Conservation (phyloP, 2,888 invertebrate genomes). For the Drosophila eohydei region DNA sequence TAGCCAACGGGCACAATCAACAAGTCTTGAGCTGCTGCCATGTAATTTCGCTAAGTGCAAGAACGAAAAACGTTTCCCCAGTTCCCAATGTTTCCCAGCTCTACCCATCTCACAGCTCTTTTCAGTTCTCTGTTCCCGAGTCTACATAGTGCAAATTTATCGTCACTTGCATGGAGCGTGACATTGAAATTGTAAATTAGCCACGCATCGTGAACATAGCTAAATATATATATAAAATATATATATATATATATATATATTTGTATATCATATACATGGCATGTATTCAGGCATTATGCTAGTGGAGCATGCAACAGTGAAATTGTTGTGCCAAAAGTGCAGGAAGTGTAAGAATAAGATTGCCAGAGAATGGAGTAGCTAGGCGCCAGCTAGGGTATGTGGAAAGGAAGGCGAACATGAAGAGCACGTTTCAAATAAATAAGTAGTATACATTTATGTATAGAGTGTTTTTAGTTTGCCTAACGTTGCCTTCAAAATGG, state of each 20-base stretch:
- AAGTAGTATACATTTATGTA: background rate
- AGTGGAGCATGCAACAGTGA: constrained; percentile 25
- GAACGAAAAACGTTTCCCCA: constrained; percentile 31
- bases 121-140: constrained; percentile 11
- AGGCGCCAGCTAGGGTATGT: constrained; percentile 35
- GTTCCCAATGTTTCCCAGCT: constrained; percentile 7
- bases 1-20: constrained; percentile 72
- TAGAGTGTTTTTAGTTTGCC: background rate
- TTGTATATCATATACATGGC: constrained; percentile 15
- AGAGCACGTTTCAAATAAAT: background rate
- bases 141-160: constrained; percentile 72
- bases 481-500: no score
- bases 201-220: constrained; percentile 63
- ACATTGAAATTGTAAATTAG: constrained; percentile 83
- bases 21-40: constrained; percentile 71
- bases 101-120: background rate
- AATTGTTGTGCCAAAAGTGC: constrained; percentile 23
- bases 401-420: background rate
- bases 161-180: constrained; percentile 81
- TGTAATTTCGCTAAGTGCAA: constrained; percentile 78
- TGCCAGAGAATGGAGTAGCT: background rate
- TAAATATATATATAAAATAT: constrained; percentile 1
- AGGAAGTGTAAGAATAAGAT: constrained; percentile 16
- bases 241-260: constrained; percentile 2
- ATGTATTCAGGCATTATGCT: constrained; percentile 29